Evolutionary conservation across 2,113 vertebrate species (phyloP).

Genomic region (Chunga burmeisteri): DNA sequence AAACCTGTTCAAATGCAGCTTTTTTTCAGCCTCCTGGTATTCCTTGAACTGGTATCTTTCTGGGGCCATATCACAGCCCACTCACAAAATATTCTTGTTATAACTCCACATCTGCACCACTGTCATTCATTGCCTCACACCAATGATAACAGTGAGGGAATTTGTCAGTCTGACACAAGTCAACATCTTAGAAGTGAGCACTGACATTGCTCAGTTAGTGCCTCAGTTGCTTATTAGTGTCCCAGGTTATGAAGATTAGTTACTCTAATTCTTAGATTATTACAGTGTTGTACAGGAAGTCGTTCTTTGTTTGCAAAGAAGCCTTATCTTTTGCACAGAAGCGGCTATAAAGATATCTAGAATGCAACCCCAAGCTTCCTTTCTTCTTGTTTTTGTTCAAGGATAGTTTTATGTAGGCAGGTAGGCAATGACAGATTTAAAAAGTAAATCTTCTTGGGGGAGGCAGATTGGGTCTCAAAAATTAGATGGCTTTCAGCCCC

Average conservation of each 20-base stretch:
- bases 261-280: neutral
- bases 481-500: neutral
- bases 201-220: neutral
- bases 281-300: neutral
- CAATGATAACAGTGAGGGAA: neutral
- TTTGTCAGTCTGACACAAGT: neutral
- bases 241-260: neutral
- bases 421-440: neutral
- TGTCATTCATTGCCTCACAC: neutral
- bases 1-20: neutral
- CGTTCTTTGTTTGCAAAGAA: neutral
- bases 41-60: neutral
- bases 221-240: neutral
- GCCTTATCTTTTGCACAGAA: neutral
- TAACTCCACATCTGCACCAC: rapidly evolving
- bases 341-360: neutral
- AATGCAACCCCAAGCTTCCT: neutral
- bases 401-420: neutral
- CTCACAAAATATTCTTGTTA: neutral
- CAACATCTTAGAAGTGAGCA: neutral
- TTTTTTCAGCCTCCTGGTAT: neutral
- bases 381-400: neutral
- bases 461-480: neutral
- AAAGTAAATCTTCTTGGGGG: neutral
- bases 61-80: neutral